Evolutionary conservation across 2,113 vertebrate species (phyloP), one percentile per base, ranked within the genome.

Genomic region (Leucosticte australis): DNA sequence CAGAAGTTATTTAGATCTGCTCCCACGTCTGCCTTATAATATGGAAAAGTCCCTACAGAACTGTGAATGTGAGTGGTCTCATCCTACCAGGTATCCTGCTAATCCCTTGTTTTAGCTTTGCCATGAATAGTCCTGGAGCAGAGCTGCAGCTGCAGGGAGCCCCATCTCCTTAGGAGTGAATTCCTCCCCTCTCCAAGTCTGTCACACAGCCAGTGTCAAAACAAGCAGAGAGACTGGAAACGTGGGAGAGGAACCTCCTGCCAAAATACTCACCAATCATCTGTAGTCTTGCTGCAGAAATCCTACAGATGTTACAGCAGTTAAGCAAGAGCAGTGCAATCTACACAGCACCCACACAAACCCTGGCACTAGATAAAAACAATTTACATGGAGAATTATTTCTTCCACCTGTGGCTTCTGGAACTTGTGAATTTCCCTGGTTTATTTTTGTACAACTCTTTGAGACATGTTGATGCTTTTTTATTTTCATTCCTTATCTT

Each of bases 291-390:
- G 75, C 67, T 89, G 76, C 59, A 83, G 73, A 92, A 86, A 88
- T 69, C 63, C 55, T 74, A 11, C 76, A 94, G 89, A 63, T 92
- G 80, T 93, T 96, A 53, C 19, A 79, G 42, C 31, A 94, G 73
- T 83, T 64, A 47, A 47, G 52, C 55, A 73, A n/a, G 30, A 86
- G 42, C 23, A 53, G 8, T 33, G 27, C 62, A 60, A 69, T 50
- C 37, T 63, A 33, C 65, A 50, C 8, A 55, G 31, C 59, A 79
- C 59, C 79, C 70, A 65, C 59, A 70, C 17, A 67, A 70, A 42
- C 16, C 22, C 52, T 70, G 76, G 35, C 31, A 59, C 47, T 47
- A 44, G 41, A 71, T 78, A 56, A 68, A 82, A 79, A 11, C 13
- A 15, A 15, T 57, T 83, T 60, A 13, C 35, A 23, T 80, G 49